A percentile compares a stretch with the other conserved stretches of the same genome.
Conservation (phyloP, 92 coral and sea anemone species). For the Galaxea fascicularis region DNA sequence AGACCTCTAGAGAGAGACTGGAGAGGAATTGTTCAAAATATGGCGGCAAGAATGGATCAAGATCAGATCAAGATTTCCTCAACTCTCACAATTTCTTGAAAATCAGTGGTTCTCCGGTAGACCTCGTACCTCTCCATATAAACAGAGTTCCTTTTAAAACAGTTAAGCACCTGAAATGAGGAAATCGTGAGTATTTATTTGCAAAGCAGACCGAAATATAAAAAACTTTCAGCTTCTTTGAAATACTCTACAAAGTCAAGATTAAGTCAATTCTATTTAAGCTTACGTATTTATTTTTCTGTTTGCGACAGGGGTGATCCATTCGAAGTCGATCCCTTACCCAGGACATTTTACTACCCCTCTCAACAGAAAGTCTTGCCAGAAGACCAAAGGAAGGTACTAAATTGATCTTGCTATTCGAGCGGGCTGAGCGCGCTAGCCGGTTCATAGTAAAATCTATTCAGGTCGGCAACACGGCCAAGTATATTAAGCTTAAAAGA, state of each 20-base stretch:
- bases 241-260: no score
- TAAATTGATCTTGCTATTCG: not conserved
- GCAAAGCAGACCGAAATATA: not conserved
- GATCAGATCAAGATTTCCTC: not conserved
- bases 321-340: slow-evolving; percentile 88
- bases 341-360: slow-evolving; percentile 93
- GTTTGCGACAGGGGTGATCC: slow-evolving; percentile 77
- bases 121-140: not conserved
- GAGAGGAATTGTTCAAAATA: slow-evolving; percentile 19
- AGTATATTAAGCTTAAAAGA: no score
- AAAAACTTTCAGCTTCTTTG: not conserved
- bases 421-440: no score
- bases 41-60: slow-evolving; percentile 18
- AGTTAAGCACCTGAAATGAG: slow-evolving; percentile 7
- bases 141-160: not conserved
- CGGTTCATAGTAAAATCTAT: no score
- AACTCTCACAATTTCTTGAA: not conserved
- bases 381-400: slow-evolving; percentile 78
- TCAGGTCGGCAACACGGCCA: no score
- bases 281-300: not conserved
- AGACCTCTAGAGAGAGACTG: slow-evolving; percentile 1
- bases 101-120: not conserved
- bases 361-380: slow-evolving; percentile 79
- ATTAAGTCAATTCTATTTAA: not conserved
- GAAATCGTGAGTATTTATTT: slow-evolving; percentile 36